Percentiles rank a stretch among this genome's conserved stretches.
Conservation (phyloP, 2,888 invertebrate genomes). For the Endotricha flammealis region DNA sequence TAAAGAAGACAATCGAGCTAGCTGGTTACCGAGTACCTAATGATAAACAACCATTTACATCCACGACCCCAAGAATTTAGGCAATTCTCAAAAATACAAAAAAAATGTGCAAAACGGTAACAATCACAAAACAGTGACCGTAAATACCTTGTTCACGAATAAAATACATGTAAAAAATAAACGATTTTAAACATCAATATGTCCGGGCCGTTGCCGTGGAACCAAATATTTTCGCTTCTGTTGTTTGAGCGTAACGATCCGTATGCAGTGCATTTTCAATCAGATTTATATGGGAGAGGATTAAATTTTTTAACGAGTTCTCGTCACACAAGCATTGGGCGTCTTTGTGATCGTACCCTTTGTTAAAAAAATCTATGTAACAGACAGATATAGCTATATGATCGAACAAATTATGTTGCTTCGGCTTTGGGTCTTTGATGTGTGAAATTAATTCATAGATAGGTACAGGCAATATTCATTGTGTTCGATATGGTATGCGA, state of each 20-base stretch:
- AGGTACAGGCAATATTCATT: neutral
- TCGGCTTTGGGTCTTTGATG: neutral
- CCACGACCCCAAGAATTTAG: no score
- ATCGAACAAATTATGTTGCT: neutral
- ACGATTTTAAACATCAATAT: constrained; percentile 15
- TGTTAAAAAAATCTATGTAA: constrained; percentile 32
- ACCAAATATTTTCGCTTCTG: constrained; percentile 27
- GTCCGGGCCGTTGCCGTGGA: constrained; percentile 21
- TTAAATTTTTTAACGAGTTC: constrained; percentile 64
- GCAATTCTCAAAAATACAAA: no score
- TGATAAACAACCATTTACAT: no score
- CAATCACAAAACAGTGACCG: neutral
- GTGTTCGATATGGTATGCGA: no score
- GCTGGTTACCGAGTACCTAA: no score
- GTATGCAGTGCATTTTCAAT: constrained; percentile 53
- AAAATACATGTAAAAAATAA: constrained; percentile 6
- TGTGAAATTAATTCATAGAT: neutral
- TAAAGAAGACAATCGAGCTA: no score
- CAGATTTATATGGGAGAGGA: constrained; percentile 58
- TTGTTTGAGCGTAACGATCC: constrained; percentile 46
- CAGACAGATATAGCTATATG: neutral
- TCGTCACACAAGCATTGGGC: constrained; percentile 40
- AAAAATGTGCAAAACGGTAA: neutral
- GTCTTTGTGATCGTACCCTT: constrained; percentile 43
- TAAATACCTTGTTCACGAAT: constrained; percentile 3